phyloP scores from a whole-genome alignment of 2,113 vertebrate species.

The Gadus macrocephalus region DNA sequence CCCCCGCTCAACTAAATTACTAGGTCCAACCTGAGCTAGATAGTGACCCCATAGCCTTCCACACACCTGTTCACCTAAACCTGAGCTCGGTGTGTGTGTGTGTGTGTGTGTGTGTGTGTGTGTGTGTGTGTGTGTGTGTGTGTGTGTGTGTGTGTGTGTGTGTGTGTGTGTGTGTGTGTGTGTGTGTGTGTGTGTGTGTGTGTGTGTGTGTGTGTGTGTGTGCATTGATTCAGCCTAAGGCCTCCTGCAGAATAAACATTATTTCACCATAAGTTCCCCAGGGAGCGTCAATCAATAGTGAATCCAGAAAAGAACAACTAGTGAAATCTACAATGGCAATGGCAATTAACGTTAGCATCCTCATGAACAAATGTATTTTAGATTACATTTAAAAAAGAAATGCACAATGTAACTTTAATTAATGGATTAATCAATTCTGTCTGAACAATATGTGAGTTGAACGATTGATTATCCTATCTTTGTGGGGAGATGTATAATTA shows the following conservation, averaged over 20 bases:
- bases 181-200: slow-evolving; percentile 4
- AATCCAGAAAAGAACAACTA: background rate
- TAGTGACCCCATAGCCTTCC: slow-evolving; percentile 72
- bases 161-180: slow-evolving; percentile 1
- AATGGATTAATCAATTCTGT: too few species aligned
- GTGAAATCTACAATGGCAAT: too few species aligned
- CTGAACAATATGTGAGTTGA: too few species aligned
- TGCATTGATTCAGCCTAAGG: background rate
- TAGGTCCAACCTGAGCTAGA: slow-evolving; percentile 69
- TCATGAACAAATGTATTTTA: too few species aligned
- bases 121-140: slow-evolving; percentile 15
- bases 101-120: slow-evolving; percentile 1
- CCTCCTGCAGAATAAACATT: slow-evolving; percentile 4
- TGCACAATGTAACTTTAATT: too few species aligned
- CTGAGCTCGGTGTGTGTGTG: slow-evolving; percentile 30
- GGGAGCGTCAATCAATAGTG: background rate
- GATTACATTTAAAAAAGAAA: too few species aligned
- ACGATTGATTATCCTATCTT: too few species aligned
- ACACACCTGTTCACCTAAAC: slow-evolving; percentile 68
- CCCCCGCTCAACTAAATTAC: slow-evolving; percentile 72
- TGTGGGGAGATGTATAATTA: too few species aligned
- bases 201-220: slow-evolving; percentile 6
- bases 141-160: slow-evolving; percentile 4
- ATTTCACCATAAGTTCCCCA: background rate
- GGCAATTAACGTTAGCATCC: too few species aligned